Percentiles rank a stretch among this genome's conserved stretches.
These are phyloP conservation scores for Bicyclus anynana DNA, from an alignment of 1,140 invertebrate species.

Conservation along the genomic window DNA sequence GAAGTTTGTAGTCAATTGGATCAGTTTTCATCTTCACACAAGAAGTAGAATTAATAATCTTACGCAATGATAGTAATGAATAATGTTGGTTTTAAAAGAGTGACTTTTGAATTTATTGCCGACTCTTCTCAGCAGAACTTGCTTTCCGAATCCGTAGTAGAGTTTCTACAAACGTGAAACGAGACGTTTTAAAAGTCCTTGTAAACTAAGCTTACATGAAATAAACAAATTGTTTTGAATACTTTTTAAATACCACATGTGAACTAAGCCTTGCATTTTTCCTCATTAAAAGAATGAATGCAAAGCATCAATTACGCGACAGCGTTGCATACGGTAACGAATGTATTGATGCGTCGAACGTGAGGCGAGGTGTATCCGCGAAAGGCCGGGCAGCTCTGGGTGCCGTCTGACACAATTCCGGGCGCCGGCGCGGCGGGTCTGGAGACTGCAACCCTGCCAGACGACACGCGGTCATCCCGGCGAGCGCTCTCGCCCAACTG, in stretches of 20 bases:
- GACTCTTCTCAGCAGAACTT: too few relatives aligned
- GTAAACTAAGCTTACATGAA: too few relatives aligned
- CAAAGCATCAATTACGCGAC: slow-evolving; percentile 35
- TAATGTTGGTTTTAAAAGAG: too few relatives aligned
- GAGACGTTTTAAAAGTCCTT: too few relatives aligned
- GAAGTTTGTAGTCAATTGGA: too few relatives aligned
- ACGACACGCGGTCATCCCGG: slow-evolving; percentile 60
- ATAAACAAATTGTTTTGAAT: too few relatives aligned
- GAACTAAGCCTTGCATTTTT: neutral
- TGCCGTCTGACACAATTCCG: slow-evolving; percentile 67
- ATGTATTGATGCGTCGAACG: slow-evolving; percentile 65
- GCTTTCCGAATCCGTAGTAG: too few relatives aligned
- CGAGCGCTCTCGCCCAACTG: slow-evolving; percentile 49
- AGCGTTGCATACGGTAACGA: slow-evolving; percentile 46
- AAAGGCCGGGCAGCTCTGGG: slow-evolving; percentile 58
- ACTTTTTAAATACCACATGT: neutral
- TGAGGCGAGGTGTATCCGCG: slow-evolving; percentile 53
- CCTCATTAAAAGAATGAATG: slow-evolving; percentile 3
- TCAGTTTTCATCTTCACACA: too few relatives aligned
- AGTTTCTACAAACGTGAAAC: too few relatives aligned
- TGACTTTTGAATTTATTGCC: too few relatives aligned
- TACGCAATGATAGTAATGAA: too few relatives aligned
- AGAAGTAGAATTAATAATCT: too few relatives aligned
- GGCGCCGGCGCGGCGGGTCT: slow-evolving; percentile 68
- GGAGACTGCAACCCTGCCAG: slow-evolving; percentile 64